Evolutionary conservation across 2,888 invertebrate species (phyloP).

Genomic region (Ectobius pallidus): DNA sequence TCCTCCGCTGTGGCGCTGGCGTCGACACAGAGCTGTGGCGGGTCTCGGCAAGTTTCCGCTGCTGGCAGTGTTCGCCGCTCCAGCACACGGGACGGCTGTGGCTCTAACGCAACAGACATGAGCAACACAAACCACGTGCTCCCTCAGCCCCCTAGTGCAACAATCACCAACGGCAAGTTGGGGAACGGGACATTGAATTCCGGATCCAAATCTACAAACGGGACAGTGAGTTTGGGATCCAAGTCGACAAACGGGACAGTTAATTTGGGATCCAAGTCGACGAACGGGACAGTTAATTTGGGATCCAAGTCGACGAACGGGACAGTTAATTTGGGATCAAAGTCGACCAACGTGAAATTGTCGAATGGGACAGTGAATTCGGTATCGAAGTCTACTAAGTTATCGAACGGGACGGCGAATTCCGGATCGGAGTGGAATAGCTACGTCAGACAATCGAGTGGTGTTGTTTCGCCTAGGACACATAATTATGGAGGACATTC

Average conservation of each 20-base stretch:
- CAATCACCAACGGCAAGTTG: background rate
- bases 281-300: background rate
- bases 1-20: constrained; percentile 17
- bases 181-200: background rate
- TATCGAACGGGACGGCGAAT: background rate
- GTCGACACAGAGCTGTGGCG: background rate
- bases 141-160: too few species aligned
- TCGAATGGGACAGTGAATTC: background rate
- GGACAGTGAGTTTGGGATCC: background rate
- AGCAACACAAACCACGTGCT: background rate
- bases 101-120: background rate
- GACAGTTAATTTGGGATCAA: background rate
- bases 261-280: background rate
- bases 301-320: background rate
- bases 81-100: background rate
- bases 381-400: too few species aligned
- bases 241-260: background rate
- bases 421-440: background rate
- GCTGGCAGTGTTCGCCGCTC: background rate
- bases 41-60: background rate
- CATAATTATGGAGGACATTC: constrained; percentile 10
- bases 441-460: background rate
- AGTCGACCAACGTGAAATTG: too few species aligned
- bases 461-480: background rate
- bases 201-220: background rate